phyloP scores from a whole-genome alignment of 2,888 invertebrate species.

The Sarcophaga variegata region DNA sequence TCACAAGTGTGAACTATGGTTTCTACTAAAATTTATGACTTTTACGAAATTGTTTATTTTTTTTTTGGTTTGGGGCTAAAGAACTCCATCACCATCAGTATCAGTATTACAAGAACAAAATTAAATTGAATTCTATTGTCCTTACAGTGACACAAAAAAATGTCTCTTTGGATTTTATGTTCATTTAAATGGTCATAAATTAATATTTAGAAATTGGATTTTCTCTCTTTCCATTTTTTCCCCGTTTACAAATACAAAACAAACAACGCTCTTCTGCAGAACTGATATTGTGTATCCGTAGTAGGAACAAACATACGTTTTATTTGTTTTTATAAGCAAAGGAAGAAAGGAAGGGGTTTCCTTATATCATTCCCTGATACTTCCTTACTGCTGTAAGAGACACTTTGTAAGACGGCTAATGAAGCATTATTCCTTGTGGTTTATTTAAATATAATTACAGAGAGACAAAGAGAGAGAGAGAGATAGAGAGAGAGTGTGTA shows the following conservation, averaged over 20 bases:
- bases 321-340: background rate
- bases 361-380: background rate
- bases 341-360: conserved; percentile 8
- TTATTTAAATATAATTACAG: conserved; percentile 48
- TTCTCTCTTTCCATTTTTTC: background rate
- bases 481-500: too few relatives aligned
- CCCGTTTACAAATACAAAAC: background rate
- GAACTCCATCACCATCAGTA: conserved; percentile 25
- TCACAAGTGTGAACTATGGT: conserved; percentile 77
- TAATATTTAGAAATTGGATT: conserved; percentile 53
- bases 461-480: background rate
- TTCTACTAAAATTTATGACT: conserved; percentile 54
- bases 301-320: background rate
- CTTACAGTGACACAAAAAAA: conserved; percentile 65
- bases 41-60: conserved; percentile 2
- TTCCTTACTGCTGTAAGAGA: background rate
- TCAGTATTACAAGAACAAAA: conserved; percentile 72
- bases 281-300: background rate
- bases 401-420: conserved; percentile 40
- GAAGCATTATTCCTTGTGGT: conserved; percentile 67
- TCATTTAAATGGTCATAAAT: conserved; percentile 70
- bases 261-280: background rate
- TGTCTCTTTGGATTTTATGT: conserved; percentile 60
- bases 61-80: conserved; percentile 24
- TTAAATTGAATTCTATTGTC: conserved; percentile 76